These are phyloP conservation scores for Epirrhoe alternata DNA, from an alignment of 2,888 invertebrate genomes.

Conservation along the genomic window DNA sequence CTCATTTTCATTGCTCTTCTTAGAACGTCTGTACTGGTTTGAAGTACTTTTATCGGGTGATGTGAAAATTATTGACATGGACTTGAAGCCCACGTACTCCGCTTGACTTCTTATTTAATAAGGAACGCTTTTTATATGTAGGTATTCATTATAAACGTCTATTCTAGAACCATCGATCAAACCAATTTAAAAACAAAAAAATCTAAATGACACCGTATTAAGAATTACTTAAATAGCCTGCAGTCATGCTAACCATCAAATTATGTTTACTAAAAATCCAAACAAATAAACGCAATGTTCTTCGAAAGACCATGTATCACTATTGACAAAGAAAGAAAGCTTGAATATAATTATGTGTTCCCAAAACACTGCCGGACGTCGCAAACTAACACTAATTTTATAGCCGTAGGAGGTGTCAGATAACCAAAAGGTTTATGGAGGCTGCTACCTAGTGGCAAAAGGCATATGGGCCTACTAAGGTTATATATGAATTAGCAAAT, in stretches of 20 bases:
- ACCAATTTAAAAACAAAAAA: too few species aligned
- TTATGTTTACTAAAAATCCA: conserved; percentile 2
- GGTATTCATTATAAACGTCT: too few species aligned
- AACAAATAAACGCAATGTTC: conserved; percentile 16
- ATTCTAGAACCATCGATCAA: too few species aligned
- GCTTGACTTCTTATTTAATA: not conserved
- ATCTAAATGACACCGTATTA: too few species aligned
- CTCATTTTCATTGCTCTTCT: conserved; percentile 47
- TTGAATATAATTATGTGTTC: conserved; percentile 40
- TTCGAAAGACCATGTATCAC: conserved; percentile 8
- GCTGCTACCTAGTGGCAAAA: not conserved
- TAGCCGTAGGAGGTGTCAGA: conserved; percentile 63
- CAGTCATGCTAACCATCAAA: not conserved
- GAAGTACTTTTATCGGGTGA: conserved; percentile 26
- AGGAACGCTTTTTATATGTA: too few species aligned
- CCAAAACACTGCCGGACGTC: conserved; percentile 62
- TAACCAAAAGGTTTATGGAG: conserved; percentile 7
- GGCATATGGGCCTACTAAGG: too few species aligned
- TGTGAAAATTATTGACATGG: conserved; percentile 9
- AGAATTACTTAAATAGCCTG: not conserved
- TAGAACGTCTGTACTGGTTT: conserved; percentile 38
- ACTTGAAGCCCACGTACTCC: not conserved
- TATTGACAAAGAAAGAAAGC: conserved; percentile 65
- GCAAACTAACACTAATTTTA: conserved; percentile 74
- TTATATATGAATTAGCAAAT: too few species aligned